phyloP scores from a whole-genome alignment of 2,797 vertebrate genomes.

The Alca torda region DNA sequence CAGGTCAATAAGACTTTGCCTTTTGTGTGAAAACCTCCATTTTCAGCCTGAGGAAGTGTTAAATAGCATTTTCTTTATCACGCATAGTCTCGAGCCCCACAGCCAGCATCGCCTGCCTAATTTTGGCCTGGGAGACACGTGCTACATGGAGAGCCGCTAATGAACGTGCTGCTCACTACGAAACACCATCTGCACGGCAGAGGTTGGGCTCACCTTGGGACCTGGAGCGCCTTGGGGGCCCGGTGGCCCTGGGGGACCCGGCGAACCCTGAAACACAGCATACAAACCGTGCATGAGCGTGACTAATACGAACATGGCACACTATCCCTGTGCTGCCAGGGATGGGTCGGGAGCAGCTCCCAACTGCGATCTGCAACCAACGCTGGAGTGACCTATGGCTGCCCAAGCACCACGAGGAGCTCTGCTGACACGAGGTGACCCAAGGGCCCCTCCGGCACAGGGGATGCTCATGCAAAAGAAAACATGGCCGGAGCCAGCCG shows the following conservation, averaged over 20 bases:
- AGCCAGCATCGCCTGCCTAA: neutral
- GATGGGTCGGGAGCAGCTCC: neutral
- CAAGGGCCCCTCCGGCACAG: rapidly evolving
- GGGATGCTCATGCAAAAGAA: neutral
- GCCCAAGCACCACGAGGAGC: neutral
- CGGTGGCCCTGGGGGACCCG: conserved; percentile 86
- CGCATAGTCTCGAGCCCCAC: rapidly evolving
- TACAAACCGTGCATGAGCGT: neutral
- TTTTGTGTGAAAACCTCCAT: neutral
- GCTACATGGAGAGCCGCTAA: rapidly evolving
- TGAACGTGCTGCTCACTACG: rapidly evolving
- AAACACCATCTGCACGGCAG: neutral
- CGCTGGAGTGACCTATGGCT: rapidly evolving
- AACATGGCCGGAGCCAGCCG: rapidly evolving
- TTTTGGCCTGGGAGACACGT: neutral
- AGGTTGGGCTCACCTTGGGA: conserved; percentile 81
- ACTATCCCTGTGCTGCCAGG: rapidly evolving
- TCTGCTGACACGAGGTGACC: neutral
- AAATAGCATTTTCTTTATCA: neutral
- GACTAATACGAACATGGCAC: rapidly evolving
- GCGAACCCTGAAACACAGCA: conserved; percentile 81
- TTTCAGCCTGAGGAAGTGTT: neutral
- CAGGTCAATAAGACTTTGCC: neutral
- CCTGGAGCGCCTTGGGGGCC: conserved; percentile 83
- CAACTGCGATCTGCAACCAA: rapidly evolving